These are phyloP conservation scores for Brenthis daphne DNA, from an alignment of 2,888 invertebrate species.

Conservation along the genomic window DNA sequence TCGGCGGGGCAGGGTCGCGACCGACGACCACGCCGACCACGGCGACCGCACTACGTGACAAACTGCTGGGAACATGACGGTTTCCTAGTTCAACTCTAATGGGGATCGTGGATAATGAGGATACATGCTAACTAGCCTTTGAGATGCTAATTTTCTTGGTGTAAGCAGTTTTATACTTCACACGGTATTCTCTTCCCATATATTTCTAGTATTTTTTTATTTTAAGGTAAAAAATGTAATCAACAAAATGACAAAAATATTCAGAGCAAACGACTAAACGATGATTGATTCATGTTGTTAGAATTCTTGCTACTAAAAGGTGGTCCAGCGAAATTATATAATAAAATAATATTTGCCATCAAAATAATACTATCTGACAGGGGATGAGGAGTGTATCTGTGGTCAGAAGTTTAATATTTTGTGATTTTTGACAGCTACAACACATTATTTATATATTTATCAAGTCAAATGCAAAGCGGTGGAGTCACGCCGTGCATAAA, in stretches of 20 bases:
- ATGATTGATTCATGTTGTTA: slow-evolving; percentile 13
- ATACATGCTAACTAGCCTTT: slow-evolving; percentile 30
- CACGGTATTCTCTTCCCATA: not conserved
- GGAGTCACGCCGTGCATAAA: slow-evolving; percentile 50
- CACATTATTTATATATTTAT: slow-evolving; percentile 48
- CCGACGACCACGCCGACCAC: slow-evolving; percentile 48
- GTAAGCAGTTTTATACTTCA: slow-evolving; percentile 6
- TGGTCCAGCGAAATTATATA: slow-evolving; percentile 31
- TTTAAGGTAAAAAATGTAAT: not conserved
- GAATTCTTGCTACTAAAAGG: slow-evolving; percentile 25
- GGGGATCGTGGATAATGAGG: slow-evolving; percentile 30
- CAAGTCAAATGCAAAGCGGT: slow-evolving; percentile 46
- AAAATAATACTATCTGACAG: slow-evolving; percentile 28
- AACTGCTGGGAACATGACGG: slow-evolving; percentile 59
- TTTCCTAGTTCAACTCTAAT: slow-evolving; percentile 52
- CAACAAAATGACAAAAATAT: slow-evolving; percentile 1
- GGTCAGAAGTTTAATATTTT: slow-evolving; percentile 38
- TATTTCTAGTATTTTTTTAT: not conserved
- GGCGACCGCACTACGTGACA: slow-evolving; percentile 61
- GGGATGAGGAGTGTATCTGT: slow-evolving; percentile 35
- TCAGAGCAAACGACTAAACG: slow-evolving; percentile 3
- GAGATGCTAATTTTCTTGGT: slow-evolving; percentile 17
- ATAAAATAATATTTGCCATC: slow-evolving; percentile 26
- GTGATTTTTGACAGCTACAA: slow-evolving; percentile 45
- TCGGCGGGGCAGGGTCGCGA: slow-evolving; percentile 64